A percentile compares a stretch with the other conserved stretches of the same genome.
phyloP scores from a whole-genome alignment of 2,888 invertebrate genomes.

The Neelides folsomi region DNA sequence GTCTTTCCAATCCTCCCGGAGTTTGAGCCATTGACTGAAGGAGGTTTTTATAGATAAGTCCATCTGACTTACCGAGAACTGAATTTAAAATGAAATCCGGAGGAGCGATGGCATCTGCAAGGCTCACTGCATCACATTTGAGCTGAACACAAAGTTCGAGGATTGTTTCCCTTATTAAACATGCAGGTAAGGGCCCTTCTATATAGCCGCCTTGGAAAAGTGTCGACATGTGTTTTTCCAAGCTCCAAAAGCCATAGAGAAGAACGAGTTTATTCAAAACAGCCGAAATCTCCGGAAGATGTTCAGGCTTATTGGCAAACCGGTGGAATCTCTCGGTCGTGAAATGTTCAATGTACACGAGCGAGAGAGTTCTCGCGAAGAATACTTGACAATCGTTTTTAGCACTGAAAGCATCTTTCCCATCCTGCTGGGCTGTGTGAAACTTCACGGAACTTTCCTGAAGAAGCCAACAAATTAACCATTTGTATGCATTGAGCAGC shows the following conservation, averaged over 20 bases:
- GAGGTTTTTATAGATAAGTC: constrained; percentile 41
- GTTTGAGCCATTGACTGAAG: no score
- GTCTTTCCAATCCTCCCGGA: no score
- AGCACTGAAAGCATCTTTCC: constrained; percentile 54
- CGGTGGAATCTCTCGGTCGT: constrained; percentile 10
- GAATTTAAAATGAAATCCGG: constrained; percentile 80
- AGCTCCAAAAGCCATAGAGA: no score
- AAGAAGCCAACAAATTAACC: constrained; percentile 65
- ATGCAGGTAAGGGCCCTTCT: constrained; percentile 43
- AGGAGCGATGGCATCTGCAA: constrained; percentile 73
- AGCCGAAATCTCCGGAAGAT: background rate
- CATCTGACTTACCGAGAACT: constrained; percentile 68
- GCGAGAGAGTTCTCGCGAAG: constrained; percentile 58
- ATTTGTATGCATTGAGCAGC: constrained; percentile 55
- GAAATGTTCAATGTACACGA: constrained; percentile 58
- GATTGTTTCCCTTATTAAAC: constrained; percentile 54
- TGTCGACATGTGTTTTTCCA: no score
- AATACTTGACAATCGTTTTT: constrained; percentile 76
- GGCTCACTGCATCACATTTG: constrained; percentile 57
- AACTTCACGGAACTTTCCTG: constrained; percentile 54
- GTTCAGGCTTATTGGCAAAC: background rate
- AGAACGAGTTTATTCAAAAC: no score
- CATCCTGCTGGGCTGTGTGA: constrained; percentile 42
- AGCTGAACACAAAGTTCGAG: constrained; percentile 52
- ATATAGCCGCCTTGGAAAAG: constrained; percentile 45